A percentile compares a stretch with the other conserved stretches of the same genome.
Evolutionary conservation across 2,888 invertebrate genomes (phyloP).

Genomic region (Tetheella fluctuosa): DNA sequence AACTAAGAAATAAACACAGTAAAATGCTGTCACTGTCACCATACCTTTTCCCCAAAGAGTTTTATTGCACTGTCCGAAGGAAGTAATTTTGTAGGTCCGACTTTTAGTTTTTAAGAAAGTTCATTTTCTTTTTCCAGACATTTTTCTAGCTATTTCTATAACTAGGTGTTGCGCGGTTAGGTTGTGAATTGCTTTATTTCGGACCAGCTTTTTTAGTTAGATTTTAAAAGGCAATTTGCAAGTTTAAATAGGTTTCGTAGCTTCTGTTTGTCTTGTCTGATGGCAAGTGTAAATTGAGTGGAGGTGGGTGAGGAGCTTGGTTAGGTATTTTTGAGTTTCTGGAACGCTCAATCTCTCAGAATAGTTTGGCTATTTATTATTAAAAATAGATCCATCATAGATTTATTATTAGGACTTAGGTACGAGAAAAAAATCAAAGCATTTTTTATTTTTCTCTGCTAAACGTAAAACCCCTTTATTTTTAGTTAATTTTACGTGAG

Average conservation of each 20-base stretch:
- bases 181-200: conserved; percentile 40
- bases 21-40: conserved; percentile 38
- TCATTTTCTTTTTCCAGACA: conserved; percentile 73
- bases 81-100: conserved; percentile 84
- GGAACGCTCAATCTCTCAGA: no score
- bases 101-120: conserved; percentile 83
- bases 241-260: conserved; percentile 38
- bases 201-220: conserved; percentile 20
- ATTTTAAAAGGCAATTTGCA: conserved; percentile 36
- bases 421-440: no score
- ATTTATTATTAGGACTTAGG: no score
- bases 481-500: no score
- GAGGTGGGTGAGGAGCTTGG: neutral
- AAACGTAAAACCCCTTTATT: no score
- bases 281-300: neutral
- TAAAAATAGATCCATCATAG: no score
- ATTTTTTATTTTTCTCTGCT: no score
- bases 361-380: no score
- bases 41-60: conserved; percentile 72
- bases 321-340: no score
- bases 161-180: conserved; percentile 48
- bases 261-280: neutral
- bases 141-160: conserved; percentile 57
- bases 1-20: neutral
- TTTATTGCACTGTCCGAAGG: conserved; percentile 81